Percentiles rank a stretch among this genome's conserved stretches.
phyloP scores from a whole-genome alignment of 1,140 invertebrate genomes.

The Magallana angulata region DNA sequence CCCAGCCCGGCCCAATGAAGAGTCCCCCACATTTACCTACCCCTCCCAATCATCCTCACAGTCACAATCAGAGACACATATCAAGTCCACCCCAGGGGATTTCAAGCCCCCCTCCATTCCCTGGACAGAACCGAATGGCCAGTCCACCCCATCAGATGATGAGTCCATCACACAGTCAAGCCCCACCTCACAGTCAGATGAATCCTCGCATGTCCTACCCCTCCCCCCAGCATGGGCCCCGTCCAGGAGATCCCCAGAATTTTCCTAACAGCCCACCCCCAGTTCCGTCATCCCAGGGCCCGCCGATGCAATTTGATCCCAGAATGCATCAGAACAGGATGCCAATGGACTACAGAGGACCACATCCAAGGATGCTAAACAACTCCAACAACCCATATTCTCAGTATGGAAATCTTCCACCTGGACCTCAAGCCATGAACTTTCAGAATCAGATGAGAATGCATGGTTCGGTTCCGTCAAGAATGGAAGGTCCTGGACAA shows the following conservation, averaged over 20 bases:
- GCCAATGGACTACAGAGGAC: background rate
- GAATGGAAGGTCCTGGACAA: constrained; percentile 21
- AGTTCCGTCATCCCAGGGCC: background rate
- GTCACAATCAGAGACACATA: constrained; percentile 27
- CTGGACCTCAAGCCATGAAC: constrained; percentile 20
- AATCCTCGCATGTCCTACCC: constrained; percentile 28
- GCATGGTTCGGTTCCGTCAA: background rate
- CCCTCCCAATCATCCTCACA: constrained; percentile 38
- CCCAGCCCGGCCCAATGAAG: background rate
- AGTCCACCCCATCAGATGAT: constrained; percentile 40
- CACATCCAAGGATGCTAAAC: constrained; percentile 19
- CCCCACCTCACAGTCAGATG: constrained; percentile 42
- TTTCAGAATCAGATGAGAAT: constrained; percentile 20
- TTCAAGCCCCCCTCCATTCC: constrained; percentile 11
- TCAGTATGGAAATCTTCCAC: constrained; percentile 38
- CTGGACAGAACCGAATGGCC: background rate
- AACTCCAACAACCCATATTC: constrained; percentile 41
- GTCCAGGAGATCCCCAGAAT: background rate
- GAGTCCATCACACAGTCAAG: constrained; percentile 29
- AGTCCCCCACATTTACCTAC: constrained; percentile 7
- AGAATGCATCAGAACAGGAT: background rate
- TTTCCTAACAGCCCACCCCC: constrained; percentile 23
- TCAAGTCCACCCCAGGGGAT: constrained; percentile 17
- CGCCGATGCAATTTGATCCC: constrained; percentile 13
- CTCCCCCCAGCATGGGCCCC: constrained; percentile 30